Percentiles rank a stretch among this genome's conserved stretches.
phyloP scores from a whole-genome alignment of 2,888 invertebrate species.

The Buathra laborator region DNA sequence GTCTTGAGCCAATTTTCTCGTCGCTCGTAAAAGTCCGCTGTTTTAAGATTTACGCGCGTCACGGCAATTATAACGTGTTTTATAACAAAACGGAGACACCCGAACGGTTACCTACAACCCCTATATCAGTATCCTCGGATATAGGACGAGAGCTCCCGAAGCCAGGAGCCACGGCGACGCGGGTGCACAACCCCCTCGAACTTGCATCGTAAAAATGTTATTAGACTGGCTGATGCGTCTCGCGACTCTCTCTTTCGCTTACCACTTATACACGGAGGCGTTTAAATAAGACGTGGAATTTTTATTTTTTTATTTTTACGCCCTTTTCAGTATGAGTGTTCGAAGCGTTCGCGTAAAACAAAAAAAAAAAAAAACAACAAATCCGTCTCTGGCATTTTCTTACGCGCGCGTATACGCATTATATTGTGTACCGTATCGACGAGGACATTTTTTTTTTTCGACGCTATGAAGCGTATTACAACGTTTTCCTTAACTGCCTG shows the following conservation, averaged over 20 bases:
- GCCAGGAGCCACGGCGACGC: conserved; percentile 42
- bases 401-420: conserved; percentile 33
- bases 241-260: conserved; percentile 36
- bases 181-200: conserved; percentile 80
- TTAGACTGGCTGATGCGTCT: conserved; percentile 75
- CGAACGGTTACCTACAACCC: conserved; percentile 42
- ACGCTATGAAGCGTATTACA: conserved; percentile 67
- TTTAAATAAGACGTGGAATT: conserved; percentile 83
- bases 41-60: conserved; percentile 82
- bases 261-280: conserved; percentile 66
- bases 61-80: conserved; percentile 85
- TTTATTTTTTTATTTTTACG: conserved; percentile 74
- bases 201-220: conserved; percentile 84
- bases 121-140: conserved; percentile 10
- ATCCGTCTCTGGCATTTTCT: conserved; percentile 65
- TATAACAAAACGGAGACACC: conserved; percentile 75
- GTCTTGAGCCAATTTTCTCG: conserved; percentile 83
- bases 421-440: conserved; percentile 29
- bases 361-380: conserved; percentile 69
- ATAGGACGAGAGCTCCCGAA: not conserved
- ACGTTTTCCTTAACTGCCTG: conserved; percentile 77
- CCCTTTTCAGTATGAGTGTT: conserved; percentile 73
- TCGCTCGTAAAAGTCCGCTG: conserved; percentile 82
- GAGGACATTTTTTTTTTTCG: conserved; percentile 9
- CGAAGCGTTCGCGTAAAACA: conserved; percentile 63